Conservation (phyloP, 2,888 invertebrate species). For the Diabrotica balteata region DNA sequence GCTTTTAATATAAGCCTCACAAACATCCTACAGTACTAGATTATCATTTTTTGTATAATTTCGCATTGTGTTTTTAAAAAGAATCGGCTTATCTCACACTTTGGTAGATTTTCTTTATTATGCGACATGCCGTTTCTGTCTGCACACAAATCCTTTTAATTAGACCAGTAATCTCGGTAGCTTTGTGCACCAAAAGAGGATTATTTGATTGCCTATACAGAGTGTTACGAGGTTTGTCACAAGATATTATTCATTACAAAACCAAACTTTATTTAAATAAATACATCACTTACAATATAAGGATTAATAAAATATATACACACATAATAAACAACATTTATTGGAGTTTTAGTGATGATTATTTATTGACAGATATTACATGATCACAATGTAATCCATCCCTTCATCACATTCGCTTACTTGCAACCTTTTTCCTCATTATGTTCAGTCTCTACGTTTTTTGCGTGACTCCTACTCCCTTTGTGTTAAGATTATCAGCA, state of each 20-base stretch:
- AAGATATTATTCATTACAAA: neutral
- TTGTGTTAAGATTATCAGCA: constrained; percentile 88
- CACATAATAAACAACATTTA: constrained; percentile 15
- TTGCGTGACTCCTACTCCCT: constrained; percentile 68
- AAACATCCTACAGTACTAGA: too few species aligned
- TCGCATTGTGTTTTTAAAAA: too few species aligned
- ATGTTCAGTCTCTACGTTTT: constrained; percentile 55
- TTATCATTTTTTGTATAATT: too few species aligned
- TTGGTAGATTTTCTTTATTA: too few species aligned
- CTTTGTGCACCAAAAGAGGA: too few species aligned
- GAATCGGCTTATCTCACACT: too few species aligned
- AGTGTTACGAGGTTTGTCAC: too few species aligned
- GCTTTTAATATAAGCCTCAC: too few species aligned
- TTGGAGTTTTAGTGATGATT: constrained; percentile 17
- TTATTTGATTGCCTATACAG: too few species aligned
- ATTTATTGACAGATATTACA: constrained; percentile 21
- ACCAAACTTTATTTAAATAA: constrained; percentile 21
- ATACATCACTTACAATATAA: constrained; percentile 15
- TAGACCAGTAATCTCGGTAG: too few species aligned
- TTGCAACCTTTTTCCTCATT: constrained; percentile 5
- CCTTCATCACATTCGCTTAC: neutral
- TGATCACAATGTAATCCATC: constrained; percentile 18
- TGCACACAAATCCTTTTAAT: too few species aligned
- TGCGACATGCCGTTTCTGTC: too few species aligned
- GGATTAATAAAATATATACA: constrained; percentile 7